phyloP scores from a whole-genome alignment of 2,797 vertebrate genomes.

The Fratercula arctica region DNA sequence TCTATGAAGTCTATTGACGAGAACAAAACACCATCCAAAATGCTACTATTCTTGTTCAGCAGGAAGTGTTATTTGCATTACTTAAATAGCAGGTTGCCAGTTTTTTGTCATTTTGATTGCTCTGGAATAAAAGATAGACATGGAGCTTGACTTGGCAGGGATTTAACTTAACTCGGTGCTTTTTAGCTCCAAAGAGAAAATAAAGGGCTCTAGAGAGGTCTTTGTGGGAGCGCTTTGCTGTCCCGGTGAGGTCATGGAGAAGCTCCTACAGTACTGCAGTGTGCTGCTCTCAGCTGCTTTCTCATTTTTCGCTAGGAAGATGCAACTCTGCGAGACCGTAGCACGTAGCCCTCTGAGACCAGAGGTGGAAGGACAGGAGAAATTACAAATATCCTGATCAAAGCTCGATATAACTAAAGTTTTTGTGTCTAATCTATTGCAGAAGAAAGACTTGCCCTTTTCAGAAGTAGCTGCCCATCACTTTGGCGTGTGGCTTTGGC shows the following conservation, averaged over 20 bases:
- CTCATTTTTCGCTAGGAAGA: background rate
- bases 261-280: conserved; percentile 32
- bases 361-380: background rate
- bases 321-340: background rate
- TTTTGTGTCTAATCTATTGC: background rate
- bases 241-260: conserved; percentile 57
- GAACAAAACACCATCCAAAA: conserved; percentile 60
- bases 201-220: conserved; percentile 46
- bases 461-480: background rate
- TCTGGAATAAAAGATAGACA: conserved; percentile 46
- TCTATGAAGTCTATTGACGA: conserved; percentile 58
- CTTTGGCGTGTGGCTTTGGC: background rate
- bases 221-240: conserved; percentile 4
- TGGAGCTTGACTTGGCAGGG: conserved; percentile 46
- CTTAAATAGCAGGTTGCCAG: conserved; percentile 57
- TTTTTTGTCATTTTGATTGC: conserved; percentile 58
- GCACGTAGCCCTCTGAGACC: background rate
- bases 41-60: conserved; percentile 32
- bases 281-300: background rate
- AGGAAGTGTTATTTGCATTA: conserved; percentile 55
- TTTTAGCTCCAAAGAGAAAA: conserved; percentile 29
- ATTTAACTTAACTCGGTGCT: conserved; percentile 36
- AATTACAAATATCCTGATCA: background rate
- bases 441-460: background rate
- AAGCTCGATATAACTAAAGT: background rate